phyloP scores from a whole-genome alignment of 2,888 invertebrate genomes.

The Caenorhabditis auriculariae region DNA sequence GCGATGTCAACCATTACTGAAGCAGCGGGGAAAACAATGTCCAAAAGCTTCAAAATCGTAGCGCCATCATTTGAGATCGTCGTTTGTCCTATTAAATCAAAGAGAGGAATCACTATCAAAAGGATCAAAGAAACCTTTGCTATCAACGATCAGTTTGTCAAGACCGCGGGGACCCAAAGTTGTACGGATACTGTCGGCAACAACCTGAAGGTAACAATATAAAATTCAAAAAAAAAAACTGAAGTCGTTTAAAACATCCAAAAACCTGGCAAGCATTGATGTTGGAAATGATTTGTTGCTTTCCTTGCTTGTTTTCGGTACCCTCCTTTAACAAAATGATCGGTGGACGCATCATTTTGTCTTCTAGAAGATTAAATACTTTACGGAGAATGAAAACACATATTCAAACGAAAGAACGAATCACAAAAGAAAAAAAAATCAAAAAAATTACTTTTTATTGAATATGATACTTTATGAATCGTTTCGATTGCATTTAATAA shows the following conservation, averaged over 20 bases:
- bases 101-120: neutral
- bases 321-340: slow-evolving; percentile 96
- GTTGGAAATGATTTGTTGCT: slow-evolving; percentile 68
- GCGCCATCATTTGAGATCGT: slow-evolving; percentile 99
- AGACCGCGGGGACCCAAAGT: slow-evolving; percentile 97
- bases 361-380: neutral
- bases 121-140: slow-evolving; percentile 64
- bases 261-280: slow-evolving; percentile 63
- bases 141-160: slow-evolving; percentile 95
- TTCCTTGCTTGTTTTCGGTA: slow-evolving; percentile 83
- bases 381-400: too few species aligned
- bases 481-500: too few species aligned
- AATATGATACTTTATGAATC: too few species aligned
- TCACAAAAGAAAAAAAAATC: too few species aligned
- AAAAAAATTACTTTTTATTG: too few species aligned
- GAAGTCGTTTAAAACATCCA: too few species aligned
- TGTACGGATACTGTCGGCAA: slow-evolving; percentile 93
- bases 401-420: too few species aligned
- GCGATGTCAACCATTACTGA: slow-evolving; percentile 97
- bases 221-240: neutral
- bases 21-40: slow-evolving; percentile 96
- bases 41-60: slow-evolving; percentile 95
- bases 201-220: slow-evolving; percentile 63
- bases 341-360: slow-evolving; percentile 72
- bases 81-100: slow-evolving; percentile 73